Base-by-base conservation (phyloP, 2,888 invertebrate species). In the Nipponacmea schrenckii region DNA sequence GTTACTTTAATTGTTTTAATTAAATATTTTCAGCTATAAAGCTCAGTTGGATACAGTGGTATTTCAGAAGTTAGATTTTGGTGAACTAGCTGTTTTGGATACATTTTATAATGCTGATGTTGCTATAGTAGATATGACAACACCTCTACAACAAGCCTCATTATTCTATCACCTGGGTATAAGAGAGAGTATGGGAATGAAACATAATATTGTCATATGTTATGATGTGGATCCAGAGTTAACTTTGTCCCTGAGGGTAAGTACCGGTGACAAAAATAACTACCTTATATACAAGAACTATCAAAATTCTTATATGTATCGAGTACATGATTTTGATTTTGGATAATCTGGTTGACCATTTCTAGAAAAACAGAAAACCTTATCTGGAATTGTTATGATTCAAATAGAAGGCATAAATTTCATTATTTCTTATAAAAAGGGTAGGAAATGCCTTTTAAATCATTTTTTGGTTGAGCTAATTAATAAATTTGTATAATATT, bases 31-130 rank as follows among this genome's bases (percentile, higher is more conserved):
- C 80, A 88, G 88, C 69, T 66, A 79, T 15, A 81, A 84, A 66
- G 84, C 83, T 1, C 79, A 80, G 14, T 75, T 87, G 62, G 82
- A 83, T 56, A 81, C 81, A 62, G 82, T 89, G 7, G 80, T 80
- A 5, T 98, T 97, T 91, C 96, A 98, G 88, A 96, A 96, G 89
- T 91, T 98, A 79, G 98, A 99, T 90, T 98, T 97, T 90, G 98
- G 98, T 0, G 98, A 98, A 90, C 94, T 96, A 17, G 95, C 95
- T 89, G 95, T 96, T 0, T 90, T 98, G 84, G 97, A 98, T 88
- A 94, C 93, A 79, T 98, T 99, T 90, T 98, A 98, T 90, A 97
- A 97, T 92, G 98, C 99, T 0, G 98, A 99, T 89, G 96, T 98
- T 64, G 97, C 96, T 0, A 92, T 99, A 62, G 96, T 98, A 63